Evolutionary conservation across 2,888 invertebrate genomes (phyloP), one percentile per base, ranked within the genome.

Genomic region (Lymantria monacha): DNA sequence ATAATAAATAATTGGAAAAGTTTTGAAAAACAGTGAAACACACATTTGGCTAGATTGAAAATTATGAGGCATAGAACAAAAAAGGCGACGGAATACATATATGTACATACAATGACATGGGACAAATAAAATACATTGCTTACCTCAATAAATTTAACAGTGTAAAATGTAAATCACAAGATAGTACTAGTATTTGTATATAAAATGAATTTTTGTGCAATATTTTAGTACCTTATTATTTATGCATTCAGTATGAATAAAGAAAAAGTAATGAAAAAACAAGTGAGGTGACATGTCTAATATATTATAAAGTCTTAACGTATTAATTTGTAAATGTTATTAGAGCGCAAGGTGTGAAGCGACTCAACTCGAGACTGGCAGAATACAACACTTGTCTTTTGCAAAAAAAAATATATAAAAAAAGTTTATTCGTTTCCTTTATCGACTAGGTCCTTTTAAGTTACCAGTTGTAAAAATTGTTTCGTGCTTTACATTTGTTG

Each of bases 321-420:
- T 70, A 69, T 71, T 79, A 81, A 83, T 83, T n/a, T 77, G 76
- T 73, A 63, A 65, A 66, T 69, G 71, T 78, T 82, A 79, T 76
- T 76, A 79, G 71, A 62, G 44, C 65, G 81, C 83, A 85, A 84
- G 83, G 84, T 85, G 84, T 81, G 72, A 80, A 76, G 65, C 73
- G 63, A 66, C 63, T 62, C 62, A 55, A 56, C 49, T 61, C 48
- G 47, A 41, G 48, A 51, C 40, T 46, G 55, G 58, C 50, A 54
- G 44, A 59, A 59, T 49, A 61, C 57, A 64, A 66, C 58, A 61
- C 56, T 66, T 51, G 49, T 54, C 49, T 60, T n/a, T 52, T 47
- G 46, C 40, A 46, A 53, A 63, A 61, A 60, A 56, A 66, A 59
- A 55, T 59, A 62, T 33, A 55, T 30, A 56, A 63, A 68, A 60